Evolutionary conservation across 37 sponge, comb jelly and placozoan species (phyloP), one percentile per base, ranked within the genome.

Genomic region (Aphrocallistes beatrix): DNA sequence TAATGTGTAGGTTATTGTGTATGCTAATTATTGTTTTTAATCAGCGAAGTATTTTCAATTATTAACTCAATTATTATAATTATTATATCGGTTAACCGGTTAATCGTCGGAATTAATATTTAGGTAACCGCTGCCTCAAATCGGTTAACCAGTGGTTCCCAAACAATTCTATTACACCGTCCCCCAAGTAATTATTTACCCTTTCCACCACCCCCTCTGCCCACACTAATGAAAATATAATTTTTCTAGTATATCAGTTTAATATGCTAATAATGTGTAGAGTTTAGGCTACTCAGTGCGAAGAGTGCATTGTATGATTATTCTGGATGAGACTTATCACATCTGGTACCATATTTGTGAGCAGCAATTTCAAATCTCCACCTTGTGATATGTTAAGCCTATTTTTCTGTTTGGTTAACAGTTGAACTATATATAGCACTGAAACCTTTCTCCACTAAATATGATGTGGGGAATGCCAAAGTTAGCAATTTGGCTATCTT

Each of bases 181-280:
- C 75, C 34, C 75, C 75, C 75, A 60, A 60, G 75, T 30, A 60
- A 60, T 60, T 60, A 60, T 60, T 60, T 60, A 60, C 25, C 75
- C 75, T 60, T 60, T 60, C n/a, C 75, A 60, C n/a, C 75, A 30
- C 75, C 75, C 75, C 75, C 34, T 60, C 75, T 30, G 75, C 75
- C 75, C 75, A 60, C 75, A 60, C 34, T 28, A 60, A 60, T 60
- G 75, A 60, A 60, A 60, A 25, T 60, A 19, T 60, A 60, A 60
- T 60, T 25, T 60, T 60, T 60, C 75, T 3, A 60, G 75, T 60
- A 60, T 60, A 60, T 60, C 75, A 60, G 75, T 60, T 60, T 60
- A 60, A 60, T 60, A 13, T 60, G 75, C 75, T 60, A 60, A 60
- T 60, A 60, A 60, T 60, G 75, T 60, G 75, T 60, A 60, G 75